Evolutionary conservation across 2,113 vertebrate genomes (phyloP), one percentile per base, ranked within the genome.

Genomic region (Spea multiplicata): DNA sequence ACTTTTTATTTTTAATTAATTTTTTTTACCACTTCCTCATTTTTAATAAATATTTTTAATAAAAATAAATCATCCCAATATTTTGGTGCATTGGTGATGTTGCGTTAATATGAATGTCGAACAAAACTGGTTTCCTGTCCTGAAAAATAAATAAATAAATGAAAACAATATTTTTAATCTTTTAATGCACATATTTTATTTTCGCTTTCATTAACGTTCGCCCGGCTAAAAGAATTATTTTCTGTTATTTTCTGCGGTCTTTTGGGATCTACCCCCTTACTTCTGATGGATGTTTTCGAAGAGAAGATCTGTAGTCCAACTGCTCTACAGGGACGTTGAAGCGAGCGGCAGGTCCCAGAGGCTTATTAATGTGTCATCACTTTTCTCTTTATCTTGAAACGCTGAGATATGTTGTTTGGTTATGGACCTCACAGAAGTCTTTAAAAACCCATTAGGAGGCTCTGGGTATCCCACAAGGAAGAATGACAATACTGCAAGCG

Each of bases 351-450:
- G n/a, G 50, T 80, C 77, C 71, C 78, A 68, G 71, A 73, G 64
- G 78, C 52, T 74, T 68, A 44, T 45, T 80, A 73, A 74, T 74
- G 64, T 80, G 78, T 80, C 78, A 80, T 74, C 64, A 68, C 62
- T 68, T 80, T 80, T 65, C 71, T 74, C 65, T 74, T 73, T 79
- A 79, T 80, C 71, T 80, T 67, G 71, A 80, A 80, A 68, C 49
- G 78, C 78, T 80, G 78, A 80, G 78, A 80, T 68, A 73, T 67
- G 78, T 80, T 80, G 71, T 80, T 80, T 80, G 61, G 78, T 66
- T 80, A 80, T 74, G 71, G 65, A 80, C 78, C 78, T 74, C 78
- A 66, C 78, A 74, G 50, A 80, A 80, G 78, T 80, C 71, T 80
- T 80, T 80, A 80, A 80, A 79, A 68, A 50, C 71, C 68, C 71